Percentiles rank a stretch among this genome's conserved stretches.
Evolutionary conservation across 2,888 invertebrate genomes (phyloP).

Genomic region (Campoletis raptor): DNA sequence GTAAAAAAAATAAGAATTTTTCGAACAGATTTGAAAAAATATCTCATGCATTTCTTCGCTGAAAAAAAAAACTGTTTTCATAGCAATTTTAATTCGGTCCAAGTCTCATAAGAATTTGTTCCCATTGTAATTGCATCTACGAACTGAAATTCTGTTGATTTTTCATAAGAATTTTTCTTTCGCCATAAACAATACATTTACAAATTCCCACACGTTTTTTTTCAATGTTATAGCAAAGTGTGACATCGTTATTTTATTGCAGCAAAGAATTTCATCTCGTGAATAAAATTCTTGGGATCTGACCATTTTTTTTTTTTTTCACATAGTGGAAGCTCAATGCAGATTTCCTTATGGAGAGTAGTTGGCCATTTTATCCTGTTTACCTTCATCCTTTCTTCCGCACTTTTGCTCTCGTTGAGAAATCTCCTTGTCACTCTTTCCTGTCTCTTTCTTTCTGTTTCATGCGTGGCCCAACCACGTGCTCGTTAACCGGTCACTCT

Average conservation of each 20-base stretch:
- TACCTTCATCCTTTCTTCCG: constrained; percentile 51
- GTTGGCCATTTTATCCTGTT: constrained; percentile 35
- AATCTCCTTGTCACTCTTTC: constrained; percentile 1
- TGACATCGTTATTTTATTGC: background rate
- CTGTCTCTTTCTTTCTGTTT: background rate
- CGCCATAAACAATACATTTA: background rate
- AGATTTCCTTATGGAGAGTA: constrained; percentile 37
- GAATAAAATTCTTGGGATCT: background rate
- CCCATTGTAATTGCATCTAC: background rate
- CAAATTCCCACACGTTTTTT: background rate
- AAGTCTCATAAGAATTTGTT: background rate
- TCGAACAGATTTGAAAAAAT: background rate
- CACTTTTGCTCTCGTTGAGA: constrained; percentile 25
- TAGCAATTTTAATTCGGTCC: background rate
- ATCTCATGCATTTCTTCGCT: background rate
- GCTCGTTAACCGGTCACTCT: constrained; percentile 18
- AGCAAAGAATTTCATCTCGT: background rate
- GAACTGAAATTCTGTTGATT: background rate
- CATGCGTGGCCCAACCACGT: constrained; percentile 9
- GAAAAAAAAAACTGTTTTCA: background rate
- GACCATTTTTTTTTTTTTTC: background rate
- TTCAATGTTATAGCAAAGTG: background rate
- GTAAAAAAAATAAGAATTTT: background rate
- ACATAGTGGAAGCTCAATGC: background rate
- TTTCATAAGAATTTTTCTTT: background rate